Conservation (phyloP, 2,113 vertebrate species). For the Xiphophorus hellerii region DNA sequence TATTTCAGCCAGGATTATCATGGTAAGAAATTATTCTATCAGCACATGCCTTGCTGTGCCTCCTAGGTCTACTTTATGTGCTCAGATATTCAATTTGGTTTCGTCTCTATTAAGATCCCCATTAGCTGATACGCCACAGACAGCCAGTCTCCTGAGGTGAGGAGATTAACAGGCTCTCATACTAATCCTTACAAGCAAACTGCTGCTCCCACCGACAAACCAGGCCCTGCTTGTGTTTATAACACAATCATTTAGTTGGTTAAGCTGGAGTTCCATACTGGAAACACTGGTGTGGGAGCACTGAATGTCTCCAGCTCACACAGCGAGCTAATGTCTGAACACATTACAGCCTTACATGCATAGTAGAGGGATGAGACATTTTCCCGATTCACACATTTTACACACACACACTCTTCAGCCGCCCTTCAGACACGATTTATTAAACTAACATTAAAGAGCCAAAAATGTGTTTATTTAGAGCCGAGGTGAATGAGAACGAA, state of each 20-base stretch:
- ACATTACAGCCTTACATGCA: constrained; percentile 11
- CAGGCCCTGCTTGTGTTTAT: constrained; percentile 18
- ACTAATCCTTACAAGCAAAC: constrained; percentile 62
- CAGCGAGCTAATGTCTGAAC: constrained; percentile 30
- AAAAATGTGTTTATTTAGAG: constrained; percentile 10
- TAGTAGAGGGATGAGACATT: neutral
- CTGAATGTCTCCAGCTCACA: constrained; percentile 31
- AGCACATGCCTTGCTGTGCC: constrained; percentile 35
- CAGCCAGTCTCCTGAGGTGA: constrained; percentile 65
- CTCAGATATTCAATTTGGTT: constrained; percentile 70
- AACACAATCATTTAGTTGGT: constrained; percentile 33
- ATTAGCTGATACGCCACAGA: constrained; percentile 64
- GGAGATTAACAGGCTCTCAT: constrained; percentile 67
- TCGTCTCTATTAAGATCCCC: constrained; percentile 69
- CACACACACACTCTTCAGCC: constrained; percentile 16
- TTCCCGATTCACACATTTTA: constrained; percentile 29
- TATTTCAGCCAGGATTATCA: constrained; percentile 54
- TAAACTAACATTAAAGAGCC: constrained; percentile 22
- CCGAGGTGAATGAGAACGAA: constrained; percentile 5
- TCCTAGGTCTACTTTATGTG: constrained; percentile 40
- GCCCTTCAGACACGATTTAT: constrained; percentile 41
- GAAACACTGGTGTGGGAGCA: constrained; percentile 26
- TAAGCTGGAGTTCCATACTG: constrained; percentile 38
- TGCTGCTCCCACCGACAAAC: constrained; percentile 44
- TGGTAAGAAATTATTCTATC: constrained; percentile 42